Evolutionary conservation across 2,888 invertebrate species (phyloP).

Genomic region (Drosophila mimetica): DNA sequence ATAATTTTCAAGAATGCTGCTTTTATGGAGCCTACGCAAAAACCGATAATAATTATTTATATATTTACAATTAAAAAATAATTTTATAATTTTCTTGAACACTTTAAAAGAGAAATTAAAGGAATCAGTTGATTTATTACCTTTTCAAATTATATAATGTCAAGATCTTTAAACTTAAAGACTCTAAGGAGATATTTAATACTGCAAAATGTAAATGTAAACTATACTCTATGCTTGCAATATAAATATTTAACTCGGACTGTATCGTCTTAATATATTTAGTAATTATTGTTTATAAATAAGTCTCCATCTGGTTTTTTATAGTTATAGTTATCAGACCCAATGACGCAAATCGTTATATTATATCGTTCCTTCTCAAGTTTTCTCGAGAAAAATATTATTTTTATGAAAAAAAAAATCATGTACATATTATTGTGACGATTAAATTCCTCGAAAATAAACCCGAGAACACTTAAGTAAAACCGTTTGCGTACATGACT

Average conservation of each 20-base stretch:
- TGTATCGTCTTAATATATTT: not conserved
- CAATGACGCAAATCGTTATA: not conserved
- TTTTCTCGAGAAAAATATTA: not conserved
- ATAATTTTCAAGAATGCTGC: not conserved
- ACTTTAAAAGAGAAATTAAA: too few relatives aligned
- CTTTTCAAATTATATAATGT: too few relatives aligned
- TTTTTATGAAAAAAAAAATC: not conserved
- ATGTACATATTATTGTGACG: not conserved
- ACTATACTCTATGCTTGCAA: too few relatives aligned
- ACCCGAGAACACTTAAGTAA: not conserved
- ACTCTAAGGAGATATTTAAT: too few relatives aligned
- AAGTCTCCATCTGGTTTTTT: not conserved
- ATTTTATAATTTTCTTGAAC: too few relatives aligned
- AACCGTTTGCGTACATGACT: constrained; percentile 3
- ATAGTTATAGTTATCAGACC: not conserved
- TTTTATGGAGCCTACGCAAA: constrained; percentile 1
- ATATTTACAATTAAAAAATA: too few relatives aligned
- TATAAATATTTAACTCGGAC: too few relatives aligned
- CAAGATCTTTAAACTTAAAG: too few relatives aligned
- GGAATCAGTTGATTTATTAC: too few relatives aligned
- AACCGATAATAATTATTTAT: not conserved
- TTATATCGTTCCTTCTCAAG: not conserved
- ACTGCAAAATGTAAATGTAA: too few relatives aligned
- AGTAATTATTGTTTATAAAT: not conserved
- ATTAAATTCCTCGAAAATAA: not conserved